Percentiles rank a stretch among this genome's conserved stretches.
Conservation (phyloP, 2,888 invertebrate genomes). For the Coelinius sp. region DNA sequence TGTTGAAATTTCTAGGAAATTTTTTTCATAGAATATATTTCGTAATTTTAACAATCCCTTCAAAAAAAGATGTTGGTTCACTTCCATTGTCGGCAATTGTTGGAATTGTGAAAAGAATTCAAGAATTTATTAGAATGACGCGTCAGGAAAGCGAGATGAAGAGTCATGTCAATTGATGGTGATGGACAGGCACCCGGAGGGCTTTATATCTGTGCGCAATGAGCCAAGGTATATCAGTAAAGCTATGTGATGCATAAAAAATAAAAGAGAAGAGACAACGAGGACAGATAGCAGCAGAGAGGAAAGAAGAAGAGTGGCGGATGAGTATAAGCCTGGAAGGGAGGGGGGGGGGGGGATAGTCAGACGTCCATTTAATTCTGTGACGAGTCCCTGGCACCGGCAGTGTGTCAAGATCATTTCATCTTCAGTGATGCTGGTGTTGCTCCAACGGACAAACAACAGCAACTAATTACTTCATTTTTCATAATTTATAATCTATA, state of each 20-base stretch:
- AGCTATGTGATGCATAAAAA: slow-evolving; percentile 2
- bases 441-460: not conserved
- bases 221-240: slow-evolving; percentile 7
- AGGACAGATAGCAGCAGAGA: slow-evolving; percentile 6
- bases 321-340: slow-evolving; percentile 27
- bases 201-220: not conserved
- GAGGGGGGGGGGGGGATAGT: slow-evolving; percentile 31
- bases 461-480: not conserved
- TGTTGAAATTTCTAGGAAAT: too few relatives aligned
- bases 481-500: not conserved
- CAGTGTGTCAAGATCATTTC: slow-evolving; percentile 64
- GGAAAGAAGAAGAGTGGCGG: slow-evolving; percentile 21
- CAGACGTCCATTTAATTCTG: slow-evolving; percentile 54
- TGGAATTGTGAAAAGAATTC: not conserved
- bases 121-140: slow-evolving; percentile 7
- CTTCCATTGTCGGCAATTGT: not conserved
- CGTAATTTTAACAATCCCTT: not conserved
- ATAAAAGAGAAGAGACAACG: slow-evolving; percentile 50
- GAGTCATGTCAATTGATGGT: slow-evolving; percentile 19
- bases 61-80: not conserved
- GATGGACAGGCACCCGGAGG: not conserved
- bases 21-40: not conserved
- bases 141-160: not conserved
- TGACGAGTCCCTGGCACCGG: slow-evolving; percentile 55
- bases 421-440: slow-evolving; percentile 44